These are phyloP conservation scores for Paracanthobrama guichenoti DNA, from an alignment of 2,113 vertebrate genomes.

Conservation along the genomic window DNA sequence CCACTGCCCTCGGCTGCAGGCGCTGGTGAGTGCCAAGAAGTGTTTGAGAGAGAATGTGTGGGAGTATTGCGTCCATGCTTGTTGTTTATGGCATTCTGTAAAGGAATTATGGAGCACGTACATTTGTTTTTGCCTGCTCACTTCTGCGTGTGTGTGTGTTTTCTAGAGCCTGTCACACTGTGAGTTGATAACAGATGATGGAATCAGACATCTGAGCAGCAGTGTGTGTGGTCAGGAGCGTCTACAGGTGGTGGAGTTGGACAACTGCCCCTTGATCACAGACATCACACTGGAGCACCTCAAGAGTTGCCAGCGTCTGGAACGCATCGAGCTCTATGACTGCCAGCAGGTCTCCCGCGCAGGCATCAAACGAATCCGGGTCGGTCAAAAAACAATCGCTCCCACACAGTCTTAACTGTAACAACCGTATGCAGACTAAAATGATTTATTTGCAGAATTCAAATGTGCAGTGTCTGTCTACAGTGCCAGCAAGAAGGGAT, in stretches of 20 bases:
- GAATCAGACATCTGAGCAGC: constrained; percentile 94
- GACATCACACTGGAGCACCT: constrained; percentile 97
- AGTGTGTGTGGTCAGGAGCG: constrained; percentile 95
- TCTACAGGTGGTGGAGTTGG: constrained; percentile 96
- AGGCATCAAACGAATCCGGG: constrained; percentile 98
- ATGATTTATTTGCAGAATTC: not conserved
- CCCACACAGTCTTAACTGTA: not conserved
- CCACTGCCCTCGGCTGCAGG: constrained; percentile 96
- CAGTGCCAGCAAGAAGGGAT: not conserved
- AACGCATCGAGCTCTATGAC: constrained; percentile 98
- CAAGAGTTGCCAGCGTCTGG: constrained; percentile 95
- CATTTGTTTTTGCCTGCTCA: not conserved
- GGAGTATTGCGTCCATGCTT: not conserved
- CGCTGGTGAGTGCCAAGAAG: constrained; percentile 82
- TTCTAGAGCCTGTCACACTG: constrained; percentile 94
- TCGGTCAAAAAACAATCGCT: constrained; percentile 67
- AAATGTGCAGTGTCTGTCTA: not conserved
- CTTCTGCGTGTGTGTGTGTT: not conserved
- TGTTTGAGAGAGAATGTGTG: not conserved
- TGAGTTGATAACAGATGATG: constrained; percentile 97
- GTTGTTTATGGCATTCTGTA: not conserved
- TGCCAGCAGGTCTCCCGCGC: constrained; percentile 97
- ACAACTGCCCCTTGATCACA: constrained; percentile 98
- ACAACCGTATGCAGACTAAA: not conserved
- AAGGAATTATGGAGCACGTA: not conserved